phyloP scores from a whole-genome alignment of 2,888 invertebrate species.

The Lacanobia wlatinum region DNA sequence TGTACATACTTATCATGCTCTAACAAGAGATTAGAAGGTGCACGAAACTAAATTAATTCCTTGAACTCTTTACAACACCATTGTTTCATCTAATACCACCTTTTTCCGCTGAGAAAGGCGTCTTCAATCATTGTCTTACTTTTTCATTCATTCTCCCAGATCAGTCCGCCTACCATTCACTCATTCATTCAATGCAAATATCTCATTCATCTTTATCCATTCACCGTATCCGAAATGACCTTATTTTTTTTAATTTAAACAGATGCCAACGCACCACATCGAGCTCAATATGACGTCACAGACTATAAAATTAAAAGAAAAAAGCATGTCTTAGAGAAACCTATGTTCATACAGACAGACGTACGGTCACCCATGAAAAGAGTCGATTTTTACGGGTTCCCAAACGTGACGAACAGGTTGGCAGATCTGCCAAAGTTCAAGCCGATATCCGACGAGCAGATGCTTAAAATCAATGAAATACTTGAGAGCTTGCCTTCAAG shows the following conservation, averaged over 20 bases:
- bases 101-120: slow-evolving; percentile 14
- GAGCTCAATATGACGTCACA: slow-evolving; percentile 79
- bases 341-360: slow-evolving; percentile 86
- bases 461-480: slow-evolving; percentile 82
- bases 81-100: background rate
- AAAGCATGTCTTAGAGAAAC: slow-evolving; percentile 77
- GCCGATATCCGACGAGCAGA: slow-evolving; percentile 87
- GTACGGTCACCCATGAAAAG: slow-evolving; percentile 71
- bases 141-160: slow-evolving; percentile 51
- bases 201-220: slow-evolving; percentile 49
- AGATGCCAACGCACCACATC: slow-evolving; percentile 89
- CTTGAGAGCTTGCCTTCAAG: slow-evolving; percentile 76
- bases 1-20: background rate
- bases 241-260: slow-evolving; percentile 77
- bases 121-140: slow-evolving; percentile 22
- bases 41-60: slow-evolving; percentile 9
- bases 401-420: slow-evolving; percentile 75
- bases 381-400: slow-evolving; percentile 75
- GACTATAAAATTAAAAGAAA: slow-evolving; percentile 69
- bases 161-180: slow-evolving; percentile 30
- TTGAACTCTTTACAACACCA: background rate
- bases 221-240: slow-evolving; percentile 67
- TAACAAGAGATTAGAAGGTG: background rate
- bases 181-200: slow-evolving; percentile 50
- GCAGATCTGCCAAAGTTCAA: slow-evolving; percentile 83